Percentiles rank a stretch among this genome's conserved stretches.
Conservation (phyloP, 1,140 invertebrate species). For the Drosophila eugracilis region DNA sequence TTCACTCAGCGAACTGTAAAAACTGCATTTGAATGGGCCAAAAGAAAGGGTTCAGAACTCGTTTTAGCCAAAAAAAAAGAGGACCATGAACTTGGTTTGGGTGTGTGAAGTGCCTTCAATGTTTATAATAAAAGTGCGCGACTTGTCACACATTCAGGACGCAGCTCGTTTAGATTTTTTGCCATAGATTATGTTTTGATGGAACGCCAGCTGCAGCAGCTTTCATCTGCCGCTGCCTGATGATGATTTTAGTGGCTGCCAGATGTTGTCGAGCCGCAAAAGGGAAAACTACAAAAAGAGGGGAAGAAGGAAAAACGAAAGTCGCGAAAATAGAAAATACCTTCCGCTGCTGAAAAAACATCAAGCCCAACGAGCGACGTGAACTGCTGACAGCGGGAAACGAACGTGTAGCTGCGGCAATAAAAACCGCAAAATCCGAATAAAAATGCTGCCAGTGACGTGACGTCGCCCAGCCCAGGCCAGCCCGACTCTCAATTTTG, state of each 20-base stretch:
- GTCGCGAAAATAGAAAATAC: conserved; percentile 3
- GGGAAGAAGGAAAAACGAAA: conserved; percentile 16
- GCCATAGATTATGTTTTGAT: conserved; percentile 69
- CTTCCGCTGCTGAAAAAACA: too few species aligned
- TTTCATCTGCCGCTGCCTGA: conserved; percentile 32
- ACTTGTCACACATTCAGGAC: conserved; percentile 74
- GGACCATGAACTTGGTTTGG: conserved; percentile 48
- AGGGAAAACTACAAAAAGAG: not conserved
- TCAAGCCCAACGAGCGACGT: conserved; percentile 49
- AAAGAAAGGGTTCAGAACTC: conserved; percentile 16
- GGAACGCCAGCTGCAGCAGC: conserved; percentile 41
- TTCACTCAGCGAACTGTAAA: conserved; percentile 78
- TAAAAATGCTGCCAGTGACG: conserved; percentile 66
- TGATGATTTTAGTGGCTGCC: conserved; percentile 61
- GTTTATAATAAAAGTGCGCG: conserved; percentile 69
- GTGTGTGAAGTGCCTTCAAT: conserved; percentile 51
- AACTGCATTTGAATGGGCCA: conserved; percentile 73
- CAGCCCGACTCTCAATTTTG: conserved; percentile 59
- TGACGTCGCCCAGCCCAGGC: conserved; percentile 44
- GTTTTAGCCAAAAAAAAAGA: not conserved
- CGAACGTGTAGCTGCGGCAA: conserved; percentile 35
- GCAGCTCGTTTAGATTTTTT: conserved; percentile 72
- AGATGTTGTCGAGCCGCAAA: conserved; percentile 35
- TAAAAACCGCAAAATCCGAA: conserved; percentile 74
- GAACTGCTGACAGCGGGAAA: conserved; percentile 65